Percentiles rank a stretch among this genome's conserved stretches.
These are phyloP conservation scores for Entomobrya multifasciata DNA, from an alignment of 2,888 invertebrate genomes.

Conservation along the genomic window DNA sequence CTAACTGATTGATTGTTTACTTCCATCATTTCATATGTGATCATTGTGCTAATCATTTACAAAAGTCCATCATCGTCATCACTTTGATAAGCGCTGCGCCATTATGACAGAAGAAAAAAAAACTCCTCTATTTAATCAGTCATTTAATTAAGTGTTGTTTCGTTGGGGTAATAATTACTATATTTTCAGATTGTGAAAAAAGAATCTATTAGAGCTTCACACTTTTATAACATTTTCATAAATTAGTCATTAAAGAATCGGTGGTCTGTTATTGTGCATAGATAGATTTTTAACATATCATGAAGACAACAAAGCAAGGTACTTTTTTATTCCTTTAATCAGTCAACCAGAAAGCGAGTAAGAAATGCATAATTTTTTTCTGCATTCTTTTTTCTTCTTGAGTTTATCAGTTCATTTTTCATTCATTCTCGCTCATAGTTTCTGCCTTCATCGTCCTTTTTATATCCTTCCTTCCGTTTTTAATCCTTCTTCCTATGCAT, in stretches of 20 bases:
- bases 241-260: neutral
- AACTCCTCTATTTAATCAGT: slow-evolving; percentile 20
- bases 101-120: neutral
- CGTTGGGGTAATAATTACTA: slow-evolving; percentile 16
- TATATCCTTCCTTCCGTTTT: slow-evolving; percentile 43
- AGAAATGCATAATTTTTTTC: slow-evolving; percentile 23
- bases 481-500: slow-evolving; percentile 38
- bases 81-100: slow-evolving; percentile 9
- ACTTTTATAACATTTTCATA: neutral
- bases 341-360: neutral
- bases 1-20: neutral
- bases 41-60: neutral
- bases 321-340: slow-evolving; percentile 22
- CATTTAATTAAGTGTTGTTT: slow-evolving; percentile 13
- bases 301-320: slow-evolving; percentile 6
- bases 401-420: slow-evolving; percentile 24
- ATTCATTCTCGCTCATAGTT: slow-evolving; percentile 1
- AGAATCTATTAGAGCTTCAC: slow-evolving; percentile 21
- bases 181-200: slow-evolving; percentile 13
- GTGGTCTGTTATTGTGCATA: neutral
- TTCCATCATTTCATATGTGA: slow-evolving; percentile 6
- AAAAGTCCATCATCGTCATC: neutral
- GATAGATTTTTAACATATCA: neutral
- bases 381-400: slow-evolving; percentile 35
- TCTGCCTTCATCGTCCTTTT: neutral